Evolutionary conservation across 2,113 vertebrate genomes (phyloP), one percentile per base, ranked within the genome.

Genomic region (Serinus canaria): DNA sequence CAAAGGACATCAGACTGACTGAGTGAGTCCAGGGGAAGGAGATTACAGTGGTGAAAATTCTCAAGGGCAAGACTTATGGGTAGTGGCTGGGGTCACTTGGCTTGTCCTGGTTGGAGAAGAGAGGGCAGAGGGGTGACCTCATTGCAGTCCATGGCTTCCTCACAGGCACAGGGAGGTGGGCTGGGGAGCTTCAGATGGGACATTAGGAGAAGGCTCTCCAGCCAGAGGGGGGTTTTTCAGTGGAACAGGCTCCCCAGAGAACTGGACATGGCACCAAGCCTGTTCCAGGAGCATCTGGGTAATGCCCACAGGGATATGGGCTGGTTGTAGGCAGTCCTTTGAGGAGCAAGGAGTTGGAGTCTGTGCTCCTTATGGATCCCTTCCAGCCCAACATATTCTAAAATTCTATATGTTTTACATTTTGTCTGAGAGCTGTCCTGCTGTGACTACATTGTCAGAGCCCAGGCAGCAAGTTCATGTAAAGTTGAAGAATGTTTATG

Each of bases 201-300:
- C 3, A 2, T 64, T 27, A 60, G 33, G 35, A 50, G 60, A 80
- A 52, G 2, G 8, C 22, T 83, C n/a, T 87, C 72, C 27, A 22
- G 3, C 9, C 39, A 43, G 53, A 20, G 17, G 1, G 11, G n/a
- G 18, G 9, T 5, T 0, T 4, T 33, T 50, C 33, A 21, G 30
- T 43, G 41, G 22, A 73, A 33, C 30, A 56, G 30, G 10, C 7
- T 90, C 13, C 11, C 30, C 12, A 47, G 73, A 39, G 33, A 49
- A n/a, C 24, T 33, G 21, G 8, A 46, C 33, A 8, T 1, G 2
- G 23, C 49, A 39, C 15, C 44, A 64, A 50, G 6, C 12, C 55
- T 60, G 6, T 60, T 87, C 49, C n/a, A 23, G 44, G 18, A 69
- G 8, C 2, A 0, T 66, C 59, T 66, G 15, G 8, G 9, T 0